Conservation (phyloP, 2,888 invertebrate genomes). For the Julus scanicus region DNA sequence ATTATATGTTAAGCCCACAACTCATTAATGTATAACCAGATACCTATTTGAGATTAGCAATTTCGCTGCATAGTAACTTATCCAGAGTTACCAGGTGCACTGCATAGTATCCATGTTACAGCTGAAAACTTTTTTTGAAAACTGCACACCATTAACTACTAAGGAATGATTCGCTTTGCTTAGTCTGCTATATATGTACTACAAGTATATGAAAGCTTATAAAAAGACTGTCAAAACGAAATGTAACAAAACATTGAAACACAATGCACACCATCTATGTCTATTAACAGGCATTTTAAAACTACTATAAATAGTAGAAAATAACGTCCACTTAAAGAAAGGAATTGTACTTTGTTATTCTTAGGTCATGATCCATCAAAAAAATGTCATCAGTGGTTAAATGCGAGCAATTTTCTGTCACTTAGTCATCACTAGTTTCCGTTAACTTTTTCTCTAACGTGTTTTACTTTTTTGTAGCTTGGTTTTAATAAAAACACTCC, state of each 20-base stretch:
- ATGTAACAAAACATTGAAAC: constrained; percentile 16
- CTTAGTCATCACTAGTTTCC: no score
- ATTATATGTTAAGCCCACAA: neutral
- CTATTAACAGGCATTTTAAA: constrained; percentile 21
- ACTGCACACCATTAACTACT: constrained; percentile 14
- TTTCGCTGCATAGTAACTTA: neutral
- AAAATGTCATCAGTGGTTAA: neutral
- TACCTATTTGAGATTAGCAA: constrained; percentile 9
- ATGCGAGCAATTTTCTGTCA: neutral
- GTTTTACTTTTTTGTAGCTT: no score
- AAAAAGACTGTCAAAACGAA: constrained; percentile 31
- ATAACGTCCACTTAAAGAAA: constrained; percentile 38
- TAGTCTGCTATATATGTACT: neutral
- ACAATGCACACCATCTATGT: constrained; percentile 23
- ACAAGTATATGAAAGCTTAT: constrained; percentile 37
- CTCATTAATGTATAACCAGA: constrained; percentile 11
- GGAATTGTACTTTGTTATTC: constrained; percentile 32
- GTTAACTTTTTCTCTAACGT: no score
- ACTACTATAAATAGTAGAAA: constrained; percentile 20
- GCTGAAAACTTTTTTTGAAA: neutral
- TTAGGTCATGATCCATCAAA: neutral
- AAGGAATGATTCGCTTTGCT: constrained; percentile 16
- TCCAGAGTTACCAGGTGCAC: neutral
- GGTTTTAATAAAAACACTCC: no score
- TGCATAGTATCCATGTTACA: constrained; percentile 8